phyloP scores from a whole-genome alignment of 2,113 vertebrate genomes.

The Ondatra zibethicus region DNA sequence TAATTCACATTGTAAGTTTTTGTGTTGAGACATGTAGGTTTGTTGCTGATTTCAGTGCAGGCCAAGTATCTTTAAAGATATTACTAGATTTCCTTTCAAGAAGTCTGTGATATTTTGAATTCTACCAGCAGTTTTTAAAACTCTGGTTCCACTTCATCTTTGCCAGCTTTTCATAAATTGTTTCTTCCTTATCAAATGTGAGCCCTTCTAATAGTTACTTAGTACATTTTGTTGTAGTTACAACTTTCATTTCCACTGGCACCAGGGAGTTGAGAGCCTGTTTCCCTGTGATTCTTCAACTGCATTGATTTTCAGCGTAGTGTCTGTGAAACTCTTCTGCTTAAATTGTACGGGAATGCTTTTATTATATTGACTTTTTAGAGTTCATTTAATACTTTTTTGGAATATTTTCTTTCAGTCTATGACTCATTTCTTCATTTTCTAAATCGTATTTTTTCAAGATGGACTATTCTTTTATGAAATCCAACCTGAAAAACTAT shows the following conservation, averaged over 20 bases:
- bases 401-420: neutral
- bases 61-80: neutral
- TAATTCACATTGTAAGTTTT: neutral
- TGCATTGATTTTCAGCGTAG: neutral
- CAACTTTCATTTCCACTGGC: neutral
- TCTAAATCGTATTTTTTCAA: neutral
- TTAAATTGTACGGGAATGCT: neutral
- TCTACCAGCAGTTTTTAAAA: neutral
- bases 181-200: neutral
- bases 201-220: neutral
- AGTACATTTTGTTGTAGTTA: neutral
- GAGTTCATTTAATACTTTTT: neutral
- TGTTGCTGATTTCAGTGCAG: neutral
- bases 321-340: neutral
- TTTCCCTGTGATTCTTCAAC: neutral
- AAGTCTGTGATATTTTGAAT: neutral
- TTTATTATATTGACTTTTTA: neutral
- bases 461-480: neutral
- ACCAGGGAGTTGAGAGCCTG: neutral
- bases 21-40: neutral
- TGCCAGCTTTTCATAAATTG: neutral
- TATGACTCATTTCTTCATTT: neutral
- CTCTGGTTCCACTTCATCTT: neutral
- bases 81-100: neutral
- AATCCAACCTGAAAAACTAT: neutral